Conservation (phyloP, 2,797 vertebrate species). For the Benthosema pterotum region DNA sequence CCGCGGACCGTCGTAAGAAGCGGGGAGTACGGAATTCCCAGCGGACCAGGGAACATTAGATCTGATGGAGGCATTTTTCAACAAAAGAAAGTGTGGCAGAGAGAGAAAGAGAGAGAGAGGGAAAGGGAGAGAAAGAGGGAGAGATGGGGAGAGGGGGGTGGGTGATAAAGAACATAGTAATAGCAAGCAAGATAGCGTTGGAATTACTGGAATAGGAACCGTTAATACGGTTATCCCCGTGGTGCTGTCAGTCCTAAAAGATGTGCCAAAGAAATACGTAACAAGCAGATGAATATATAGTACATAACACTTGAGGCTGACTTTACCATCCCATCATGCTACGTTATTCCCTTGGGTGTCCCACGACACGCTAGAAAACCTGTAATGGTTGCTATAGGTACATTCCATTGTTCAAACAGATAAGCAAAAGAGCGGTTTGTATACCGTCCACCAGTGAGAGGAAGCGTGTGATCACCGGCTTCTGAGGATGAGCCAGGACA, state of each 20-base stretch:
- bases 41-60: slow-evolving; percentile 2
- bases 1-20: not conserved
- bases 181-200: not conserved
- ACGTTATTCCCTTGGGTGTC: slow-evolving; percentile 16
- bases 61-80: not conserved
- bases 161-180: not conserved
- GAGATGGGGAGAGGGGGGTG: not conserved
- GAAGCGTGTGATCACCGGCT: no score
- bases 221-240: slow-evolving; percentile 2
- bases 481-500: no score
- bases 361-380: slow-evolving; percentile 6
- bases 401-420: slow-evolving; percentile 39
- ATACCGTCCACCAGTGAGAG: no score
- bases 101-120: not conserved
- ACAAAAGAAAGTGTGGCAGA: not conserved
- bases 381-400: slow-evolving; percentile 19
- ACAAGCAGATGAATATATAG: slow-evolving; percentile 6
- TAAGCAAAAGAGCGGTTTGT: no score
- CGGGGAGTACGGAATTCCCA: slow-evolving; percentile 10
- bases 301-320: slow-evolving; percentile 16
- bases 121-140: not conserved
- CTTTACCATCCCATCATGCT: slow-evolving; percentile 6
- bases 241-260: slow-evolving; percentile 13
- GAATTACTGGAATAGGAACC: not conserved
- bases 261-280: not conserved